Evolutionary conservation across 1,140 invertebrate species (phyloP).

Genomic region (Pogonomyrmex californicus): DNA sequence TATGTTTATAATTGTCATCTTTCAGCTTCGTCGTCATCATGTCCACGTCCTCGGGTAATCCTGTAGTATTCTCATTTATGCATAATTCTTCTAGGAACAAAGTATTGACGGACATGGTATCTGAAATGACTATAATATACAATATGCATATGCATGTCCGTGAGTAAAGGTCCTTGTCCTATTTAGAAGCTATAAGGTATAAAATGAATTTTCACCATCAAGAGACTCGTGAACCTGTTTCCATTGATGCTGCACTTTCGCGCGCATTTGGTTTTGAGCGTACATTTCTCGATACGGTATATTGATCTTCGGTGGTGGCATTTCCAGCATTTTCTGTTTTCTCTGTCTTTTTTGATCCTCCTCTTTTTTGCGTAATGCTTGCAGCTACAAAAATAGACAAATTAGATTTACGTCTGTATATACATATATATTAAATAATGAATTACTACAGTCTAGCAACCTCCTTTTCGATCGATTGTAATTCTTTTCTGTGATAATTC

Average conservation of each 20-base stretch:
- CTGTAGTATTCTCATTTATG: not conserved
- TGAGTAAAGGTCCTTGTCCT: not conserved
- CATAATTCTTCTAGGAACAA: constrained; percentile 68
- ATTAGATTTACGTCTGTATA: not conserved
- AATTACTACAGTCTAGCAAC: not conserved
- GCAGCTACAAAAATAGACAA: constrained; percentile 26
- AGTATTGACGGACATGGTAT: constrained; percentile 64
- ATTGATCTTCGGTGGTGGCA: constrained; percentile 71
- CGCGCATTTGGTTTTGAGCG: constrained; percentile 9
- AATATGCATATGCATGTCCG: not conserved
- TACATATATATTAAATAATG: not conserved
- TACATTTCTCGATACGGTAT: constrained; percentile 21
- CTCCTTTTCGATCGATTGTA: constrained; percentile 40
- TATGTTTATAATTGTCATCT: not conserved
- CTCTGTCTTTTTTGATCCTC: constrained; percentile 59
- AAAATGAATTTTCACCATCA: constrained; percentile 34
- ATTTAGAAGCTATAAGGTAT: not conserved
- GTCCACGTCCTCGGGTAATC: not conserved
- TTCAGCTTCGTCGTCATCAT: not conserved
- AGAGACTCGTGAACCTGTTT: not conserved
- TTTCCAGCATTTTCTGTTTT: constrained; percentile 57
- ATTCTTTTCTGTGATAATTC: not conserved
- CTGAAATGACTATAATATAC: constrained; percentile 18
- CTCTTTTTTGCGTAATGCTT: not conserved
- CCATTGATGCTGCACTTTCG: not conserved